phyloP scores from a whole-genome alignment of 2,797 vertebrate species.

The Hapalemur alaotrensis region DNA sequence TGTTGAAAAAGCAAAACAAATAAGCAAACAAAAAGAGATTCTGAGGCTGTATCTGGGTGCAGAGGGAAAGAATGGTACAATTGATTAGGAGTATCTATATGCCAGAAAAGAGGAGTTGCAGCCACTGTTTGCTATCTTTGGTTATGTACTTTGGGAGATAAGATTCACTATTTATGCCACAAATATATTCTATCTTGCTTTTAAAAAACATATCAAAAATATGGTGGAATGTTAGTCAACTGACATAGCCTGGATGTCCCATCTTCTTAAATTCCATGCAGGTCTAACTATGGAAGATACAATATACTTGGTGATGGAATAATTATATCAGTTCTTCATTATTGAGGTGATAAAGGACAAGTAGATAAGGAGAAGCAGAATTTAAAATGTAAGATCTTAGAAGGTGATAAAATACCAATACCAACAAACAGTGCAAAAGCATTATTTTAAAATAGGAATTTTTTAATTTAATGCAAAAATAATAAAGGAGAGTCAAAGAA shows the following conservation, averaged over 20 bases:
- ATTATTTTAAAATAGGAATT: neutral
- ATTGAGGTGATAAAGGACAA: neutral
- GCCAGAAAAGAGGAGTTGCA: neutral
- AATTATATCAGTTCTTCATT: constrained; percentile 3
- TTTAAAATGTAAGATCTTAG: neutral
- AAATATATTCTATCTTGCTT: neutral
- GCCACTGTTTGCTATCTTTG: neutral
- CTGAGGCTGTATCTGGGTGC: neutral
- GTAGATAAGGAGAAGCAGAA: neutral
- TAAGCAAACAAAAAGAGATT: neutral
- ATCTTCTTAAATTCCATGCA: neutral
- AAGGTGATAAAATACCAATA: neutral
- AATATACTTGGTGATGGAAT: neutral
- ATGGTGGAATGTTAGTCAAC: neutral
- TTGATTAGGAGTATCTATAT: neutral
- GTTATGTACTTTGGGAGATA: neutral
- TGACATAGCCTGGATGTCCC: neutral
- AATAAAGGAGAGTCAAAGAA: neutral
- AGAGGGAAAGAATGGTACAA: neutral
- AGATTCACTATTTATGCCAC: neutral
- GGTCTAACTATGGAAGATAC: neutral
- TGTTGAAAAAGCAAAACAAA: neutral
- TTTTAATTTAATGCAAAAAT: neutral
- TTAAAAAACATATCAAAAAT: neutral
- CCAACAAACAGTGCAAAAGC: neutral